These are phyloP conservation scores for Scaptomyza montana DNA, from an alignment of 1,140 invertebrate genomes.

Conservation along the genomic window DNA sequence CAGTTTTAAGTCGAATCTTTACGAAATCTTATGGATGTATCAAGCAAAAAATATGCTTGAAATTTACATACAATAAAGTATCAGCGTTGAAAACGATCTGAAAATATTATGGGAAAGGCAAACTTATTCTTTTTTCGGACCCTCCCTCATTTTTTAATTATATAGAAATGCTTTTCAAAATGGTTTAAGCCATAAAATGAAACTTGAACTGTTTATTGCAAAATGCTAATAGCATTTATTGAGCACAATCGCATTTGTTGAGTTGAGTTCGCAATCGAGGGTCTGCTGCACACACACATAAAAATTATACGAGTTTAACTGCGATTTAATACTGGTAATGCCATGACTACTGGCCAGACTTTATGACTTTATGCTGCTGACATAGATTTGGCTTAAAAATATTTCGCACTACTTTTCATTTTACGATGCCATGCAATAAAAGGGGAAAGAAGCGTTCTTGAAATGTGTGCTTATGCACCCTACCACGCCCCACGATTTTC, in stretches of 20 bases:
- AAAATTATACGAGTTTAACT: slow-evolving; percentile 36
- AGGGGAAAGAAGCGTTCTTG: slow-evolving; percentile 38
- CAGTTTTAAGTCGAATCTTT: too few relatives aligned
- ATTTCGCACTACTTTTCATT: slow-evolving; percentile 73
- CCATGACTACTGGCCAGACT: slow-evolving; percentile 4
- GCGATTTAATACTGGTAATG: slow-evolving; percentile 19
- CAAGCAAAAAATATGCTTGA: too few relatives aligned
- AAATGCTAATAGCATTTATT: not conserved
- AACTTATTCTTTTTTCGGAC: too few relatives aligned
- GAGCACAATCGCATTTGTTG: not conserved
- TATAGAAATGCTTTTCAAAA: too few relatives aligned
- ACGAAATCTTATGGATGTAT: too few relatives aligned
- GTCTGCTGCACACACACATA: slow-evolving; percentile 3
- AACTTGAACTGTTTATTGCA: too few relatives aligned
- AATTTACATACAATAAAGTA: too few relatives aligned
- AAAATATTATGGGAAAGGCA: too few relatives aligned
- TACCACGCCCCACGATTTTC: slow-evolving; percentile 19
- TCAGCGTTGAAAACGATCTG: too few relatives aligned
- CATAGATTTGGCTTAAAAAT: slow-evolving; percentile 74
- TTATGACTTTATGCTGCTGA: slow-evolving; percentile 51
- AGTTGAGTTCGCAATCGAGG: not conserved
- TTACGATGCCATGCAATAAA: slow-evolving; percentile 71
- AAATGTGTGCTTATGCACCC: slow-evolving; percentile 50
- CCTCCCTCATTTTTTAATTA: too few relatives aligned
- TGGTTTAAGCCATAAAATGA: too few relatives aligned